Evolutionary conservation across 2,113 vertebrate species (phyloP).

Genomic region (Clarias gariepinus): DNA sequence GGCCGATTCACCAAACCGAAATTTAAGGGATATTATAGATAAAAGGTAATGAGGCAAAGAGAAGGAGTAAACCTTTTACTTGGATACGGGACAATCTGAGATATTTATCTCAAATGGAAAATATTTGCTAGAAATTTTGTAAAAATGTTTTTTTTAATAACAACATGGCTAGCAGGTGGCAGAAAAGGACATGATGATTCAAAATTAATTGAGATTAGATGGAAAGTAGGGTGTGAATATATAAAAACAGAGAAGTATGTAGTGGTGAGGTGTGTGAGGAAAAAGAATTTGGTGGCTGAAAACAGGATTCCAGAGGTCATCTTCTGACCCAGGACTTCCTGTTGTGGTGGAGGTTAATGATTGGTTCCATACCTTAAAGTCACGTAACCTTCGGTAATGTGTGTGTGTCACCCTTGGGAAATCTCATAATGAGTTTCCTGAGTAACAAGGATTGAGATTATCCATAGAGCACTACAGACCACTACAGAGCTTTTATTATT

Average conservation of each 20-base stretch:
- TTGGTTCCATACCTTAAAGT: conserved; percentile 63
- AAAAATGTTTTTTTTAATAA: no score
- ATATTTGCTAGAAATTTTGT: neutral
- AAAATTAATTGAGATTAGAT: conserved; percentile 32
- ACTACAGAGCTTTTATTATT: neutral
- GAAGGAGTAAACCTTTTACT: neutral
- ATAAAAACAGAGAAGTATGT: conserved; percentile 53
- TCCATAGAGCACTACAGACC: neutral
- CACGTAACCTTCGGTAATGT: conserved; percentile 44
- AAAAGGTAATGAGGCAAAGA: neutral
- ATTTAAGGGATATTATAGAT: neutral
- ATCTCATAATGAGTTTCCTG: conserved; percentile 31
- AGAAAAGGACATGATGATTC: conserved; percentile 30
- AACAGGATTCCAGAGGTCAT: conserved; percentile 74
- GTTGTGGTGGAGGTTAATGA: conserved; percentile 66
- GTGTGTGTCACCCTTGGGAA: conserved; percentile 19
- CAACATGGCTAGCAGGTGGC: conserved; percentile 55
- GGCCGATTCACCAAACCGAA: neutral
- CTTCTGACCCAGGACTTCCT: conserved; percentile 72
- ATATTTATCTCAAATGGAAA: neutral
- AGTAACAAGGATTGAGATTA: conserved; percentile 5
- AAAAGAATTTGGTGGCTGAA: conserved; percentile 62
- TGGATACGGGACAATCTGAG: neutral
- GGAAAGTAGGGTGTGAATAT: conserved; percentile 16
- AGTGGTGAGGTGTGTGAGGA: conserved; percentile 43